Base-by-base conservation (phyloP, 2,113 vertebrate genomes). In the Anthoscopus minutus region DNA sequence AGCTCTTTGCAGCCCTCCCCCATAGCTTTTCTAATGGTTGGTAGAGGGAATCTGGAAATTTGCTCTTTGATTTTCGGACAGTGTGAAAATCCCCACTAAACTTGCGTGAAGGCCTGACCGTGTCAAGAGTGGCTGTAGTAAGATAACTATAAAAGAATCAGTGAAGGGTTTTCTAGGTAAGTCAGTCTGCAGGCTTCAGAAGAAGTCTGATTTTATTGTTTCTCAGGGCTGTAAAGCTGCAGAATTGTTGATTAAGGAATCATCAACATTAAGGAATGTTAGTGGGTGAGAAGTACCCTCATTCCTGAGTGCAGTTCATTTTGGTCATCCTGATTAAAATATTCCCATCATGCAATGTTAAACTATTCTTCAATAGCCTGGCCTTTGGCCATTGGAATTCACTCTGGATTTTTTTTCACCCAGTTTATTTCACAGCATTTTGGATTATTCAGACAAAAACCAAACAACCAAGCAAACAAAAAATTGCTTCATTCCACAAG, bases 291-390 rank as follows among this genome's bases (percentile, higher is more conserved):
- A 81, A 58, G 48, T 62, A 62, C 67, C 94, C 73, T 84, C 44
- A 28, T 61, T 94, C 48, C 42, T 58, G 57, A 77, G 50, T 86
- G 56, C 28, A 93, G 67, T 76, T 78, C 89, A 92, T 53, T 97
- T 96, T 96, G 81, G 15, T 94, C 53, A 7, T 88, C 79, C 93
- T 94, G 82, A 89, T 95, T 96, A 88, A 90, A 91, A 89, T 82
- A 91, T 72, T 94, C 72, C 53, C 83, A 86, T 89, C 88, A 91
- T 95, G 81, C 44, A 94, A 78, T 45, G 65, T 81, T 97, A 92
- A 93, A 91, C 62, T 95, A 22, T 58, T 82, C 51, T 74, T 80
- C 77, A 95, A 72, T 67, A 97, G 70, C 60, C 28, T 89, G 78
- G 25, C 38, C 42, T 76, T 9, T 82, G 81, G 67, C 92, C 83